Evolutionary conservation across 1,140 invertebrate species (phyloP), one percentile per base, ranked within the genome.

Genomic region (Halotydeus destructor): DNA sequence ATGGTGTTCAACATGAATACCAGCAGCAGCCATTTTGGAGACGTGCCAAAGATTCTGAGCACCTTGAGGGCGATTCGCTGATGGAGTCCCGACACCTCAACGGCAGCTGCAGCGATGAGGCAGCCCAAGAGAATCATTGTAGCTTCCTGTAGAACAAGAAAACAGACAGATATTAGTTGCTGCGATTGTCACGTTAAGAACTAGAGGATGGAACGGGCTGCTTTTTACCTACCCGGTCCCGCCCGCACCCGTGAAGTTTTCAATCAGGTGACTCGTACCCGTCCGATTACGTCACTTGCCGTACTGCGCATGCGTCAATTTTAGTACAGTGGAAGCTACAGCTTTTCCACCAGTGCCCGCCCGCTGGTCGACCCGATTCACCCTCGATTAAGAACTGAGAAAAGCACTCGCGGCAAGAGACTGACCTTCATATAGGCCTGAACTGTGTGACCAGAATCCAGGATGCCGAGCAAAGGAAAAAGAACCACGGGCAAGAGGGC

Each of bases 11-110:
- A 59, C 49, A 77, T 75, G 5, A 82, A 58, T 1, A 78, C 77
- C 43, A 75, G 68, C 51, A 79, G 72, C 35, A 82, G 58, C 53
- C 71, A 44, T 19, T 44, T 8, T 24, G 38, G 38, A 31, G 36
- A 3, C 2, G 42, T 44, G 21, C 37, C 5, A 8, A 45, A 8
- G 18, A 18, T 38, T 18, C 23, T 22, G 16, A 44, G 25, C 5
- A 80, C 75, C 48, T 69, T 68, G 18, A 89, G 57, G 0, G 83
- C 83, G 2, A 89, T 71, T 44, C 84, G 65, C 53, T 76, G 73
- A 49, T 89, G 83, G 4, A 89, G 58, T 54, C 79, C 74, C 42
- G 74, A 75, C 51, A 82, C 72, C 61, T 89, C 81, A 2, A 88
- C 74, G 0, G 78, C 77, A 5, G 82, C 67, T 1, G 84, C 83